Base-by-base conservation (phyloP, 1,140 invertebrate species). In the Aphaenogaster ashmeadi region DNA sequence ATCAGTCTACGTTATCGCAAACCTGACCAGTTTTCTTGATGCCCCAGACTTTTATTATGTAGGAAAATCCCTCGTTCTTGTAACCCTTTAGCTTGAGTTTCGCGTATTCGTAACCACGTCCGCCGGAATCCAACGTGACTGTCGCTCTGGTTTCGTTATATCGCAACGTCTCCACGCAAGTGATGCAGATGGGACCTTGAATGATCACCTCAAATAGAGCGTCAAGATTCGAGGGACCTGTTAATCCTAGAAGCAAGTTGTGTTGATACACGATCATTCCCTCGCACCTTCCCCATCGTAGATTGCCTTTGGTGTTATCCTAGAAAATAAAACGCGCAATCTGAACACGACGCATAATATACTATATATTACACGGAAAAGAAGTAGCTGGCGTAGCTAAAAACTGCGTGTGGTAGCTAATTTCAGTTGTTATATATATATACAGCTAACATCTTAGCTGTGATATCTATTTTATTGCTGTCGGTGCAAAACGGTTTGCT, bases 231-330 rank as follows among this genome's bases (percentile, higher is more conserved):
- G 85, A 83, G 7, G 86, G 33, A 5, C 89, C 88, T 44, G 83
- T 85, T 41, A 87, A 33, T 15, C 79, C 67, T 8, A 93, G 38
- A 5, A 78, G 56, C n/a, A 93, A 38, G 44, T 94, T 93, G 62
- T 94, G 92, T 21, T 90, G 89, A 41, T 93, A 93, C 2, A 94
- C 41, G 8, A 93, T 33, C 21, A 47, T 88, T 5, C 87, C 89
- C 8, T 78, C 50, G 21, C 90, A 91, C 0, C 0, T 38, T 0
- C 90, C 89, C 71, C 81, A 90, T 50, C 4, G 13, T 58, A 21
- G 33, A 0, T 18, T 38, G 7, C 6, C 38, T 13, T 8, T 9
- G 21, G 0, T 4, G 15, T 15, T 15, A 1, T 54, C 27, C 71
- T 87, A 41, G 9, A 72, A 83, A 74, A 62, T 38, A 18, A 69